Evolutionary conservation across 2,113 vertebrate species (phyloP).

Genomic region (Trochalopteron elliotii): DNA sequence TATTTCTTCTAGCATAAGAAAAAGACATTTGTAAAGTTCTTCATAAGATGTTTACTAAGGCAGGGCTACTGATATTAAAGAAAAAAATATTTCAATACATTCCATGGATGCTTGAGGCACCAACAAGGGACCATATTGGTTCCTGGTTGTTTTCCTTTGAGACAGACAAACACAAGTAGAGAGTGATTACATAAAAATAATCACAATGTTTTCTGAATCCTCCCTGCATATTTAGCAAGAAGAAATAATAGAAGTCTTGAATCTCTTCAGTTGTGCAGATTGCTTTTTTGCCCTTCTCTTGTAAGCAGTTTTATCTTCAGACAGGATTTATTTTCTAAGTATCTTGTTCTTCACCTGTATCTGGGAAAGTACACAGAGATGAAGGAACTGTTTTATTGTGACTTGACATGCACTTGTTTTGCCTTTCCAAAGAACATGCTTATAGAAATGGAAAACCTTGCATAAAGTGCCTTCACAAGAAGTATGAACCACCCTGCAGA

Average conservation of each 20-base stretch:
- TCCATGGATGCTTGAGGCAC: slow-evolving; percentile 29
- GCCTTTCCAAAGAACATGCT: not conserved
- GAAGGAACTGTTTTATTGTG: not conserved
- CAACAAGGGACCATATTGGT: not conserved
- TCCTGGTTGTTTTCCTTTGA: not conserved
- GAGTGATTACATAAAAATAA: not conserved
- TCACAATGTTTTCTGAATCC: not conserved
- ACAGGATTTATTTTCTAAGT: not conserved
- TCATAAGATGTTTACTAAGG: not conserved
- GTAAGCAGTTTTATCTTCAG: not conserved
- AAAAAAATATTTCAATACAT: not conserved
- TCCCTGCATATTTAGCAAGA: not conserved
- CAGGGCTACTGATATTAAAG: not conserved
- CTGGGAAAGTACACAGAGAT: not conserved
- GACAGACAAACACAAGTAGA: not conserved
- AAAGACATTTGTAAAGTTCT: not conserved
- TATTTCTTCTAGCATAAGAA: not conserved
- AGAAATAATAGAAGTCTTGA: not conserved
- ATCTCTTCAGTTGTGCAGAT: not conserved
- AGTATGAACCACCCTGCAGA: not conserved
- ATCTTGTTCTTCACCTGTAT: not conserved
- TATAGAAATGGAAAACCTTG: not conserved
- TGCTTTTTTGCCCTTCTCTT: not conserved
- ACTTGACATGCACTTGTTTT: not conserved
- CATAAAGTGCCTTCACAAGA: not conserved